Evolutionary conservation across 1,140 invertebrate genomes (phyloP), one percentile per base, ranked within the genome.

Genomic region (Goniozus legneri): DNA sequence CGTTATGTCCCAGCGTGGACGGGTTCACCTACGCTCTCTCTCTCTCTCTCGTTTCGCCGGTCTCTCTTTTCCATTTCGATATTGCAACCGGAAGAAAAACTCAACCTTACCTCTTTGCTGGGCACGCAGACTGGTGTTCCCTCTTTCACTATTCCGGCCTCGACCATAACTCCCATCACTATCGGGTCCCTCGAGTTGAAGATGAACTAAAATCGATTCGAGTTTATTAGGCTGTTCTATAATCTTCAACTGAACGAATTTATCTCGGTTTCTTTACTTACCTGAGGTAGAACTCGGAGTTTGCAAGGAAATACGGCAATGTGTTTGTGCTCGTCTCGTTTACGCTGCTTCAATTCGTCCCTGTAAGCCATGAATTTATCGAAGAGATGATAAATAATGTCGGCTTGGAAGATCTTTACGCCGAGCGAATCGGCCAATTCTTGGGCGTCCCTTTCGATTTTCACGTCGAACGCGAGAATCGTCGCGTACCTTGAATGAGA

Each of bases 381-480:
- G 77, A 98, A 98, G 48, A 99, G 78, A 80, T 99, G 97, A 78
- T 99, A 99, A 65, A 99, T 99, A 69, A 99, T 99, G 74, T 99
- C 96, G 2, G 97, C 97, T 47, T 95, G 89, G 83, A 99, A 99
- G 64, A 99, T 96, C 76, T 89, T 94, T 32, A 99, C 94, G 41
- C 92, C 92, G 33, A 96, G 69, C 37, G 85, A 83, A 64, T 99
- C 96, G 0, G 97, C 97, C 69, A 98, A 75, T 69, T 98, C 94
- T 77, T 99, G 95, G 1, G 96, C 97, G 64, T 99, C 97, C 44
- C 88, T 81, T 69, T 99, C 97, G 20, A 99, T 87, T 78, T 97
- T 97, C 1, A 99, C 97, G 78, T 99, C 97, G 73, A 99, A 99
- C 0, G 97, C 97, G 48, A 99, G 81, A 70, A 99, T 99, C 20